Evolutionary conservation across 2,113 vertebrate species (phyloP).

Genomic region (Nyctereutes procyonoides): DNA sequence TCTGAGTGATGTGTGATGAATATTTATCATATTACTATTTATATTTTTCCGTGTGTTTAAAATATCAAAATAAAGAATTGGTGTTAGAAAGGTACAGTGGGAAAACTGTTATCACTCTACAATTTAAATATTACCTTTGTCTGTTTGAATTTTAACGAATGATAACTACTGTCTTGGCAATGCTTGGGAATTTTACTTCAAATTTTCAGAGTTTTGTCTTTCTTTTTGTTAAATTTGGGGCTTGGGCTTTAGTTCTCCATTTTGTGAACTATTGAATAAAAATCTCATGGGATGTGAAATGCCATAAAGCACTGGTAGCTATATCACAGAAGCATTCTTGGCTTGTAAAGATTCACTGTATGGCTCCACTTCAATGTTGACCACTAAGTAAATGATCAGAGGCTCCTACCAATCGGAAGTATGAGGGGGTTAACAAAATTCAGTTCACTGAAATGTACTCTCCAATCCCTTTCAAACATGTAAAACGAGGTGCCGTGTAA

Average conservation of each 20-base stretch:
- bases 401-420: neutral
- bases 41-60: neutral
- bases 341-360: neutral
- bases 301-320: neutral
- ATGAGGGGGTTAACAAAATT: conserved; percentile 36
- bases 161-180: conserved; percentile 13
- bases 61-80: conserved; percentile 49
- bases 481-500: neutral
- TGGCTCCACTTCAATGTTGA: neutral
- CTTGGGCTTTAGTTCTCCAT: neutral
- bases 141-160: conserved; percentile 16
- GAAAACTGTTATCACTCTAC: conserved; percentile 11
- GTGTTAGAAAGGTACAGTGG: neutral
- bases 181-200: conserved; percentile 59
- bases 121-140: conserved; percentile 36
- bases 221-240: neutral
- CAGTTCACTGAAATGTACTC: conserved; percentile 44
- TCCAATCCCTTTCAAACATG: conserved; percentile 37
- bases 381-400: conserved; percentile 37
- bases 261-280: neutral
- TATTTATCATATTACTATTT: neutral
- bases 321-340: conserved; percentile 16
- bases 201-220: neutral
- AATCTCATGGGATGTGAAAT: conserved; percentile 35
- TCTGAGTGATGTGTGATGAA: neutral